Evolutionary conservation across 1,140 invertebrate genomes (phyloP).

Genomic region (Eriosoma lanigerum): DNA sequence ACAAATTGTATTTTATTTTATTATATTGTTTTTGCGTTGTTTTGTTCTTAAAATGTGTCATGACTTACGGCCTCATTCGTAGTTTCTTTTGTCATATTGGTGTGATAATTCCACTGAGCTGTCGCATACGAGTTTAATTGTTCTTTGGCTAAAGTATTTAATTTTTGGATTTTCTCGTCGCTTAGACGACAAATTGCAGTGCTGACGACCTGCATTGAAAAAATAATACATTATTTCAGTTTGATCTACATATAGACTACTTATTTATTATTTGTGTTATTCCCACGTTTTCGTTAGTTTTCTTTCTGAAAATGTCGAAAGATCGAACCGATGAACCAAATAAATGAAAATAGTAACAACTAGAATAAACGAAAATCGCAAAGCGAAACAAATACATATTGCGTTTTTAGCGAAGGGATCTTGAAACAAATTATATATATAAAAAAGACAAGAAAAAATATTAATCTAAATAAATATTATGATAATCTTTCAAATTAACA

Average conservation of each 20-base stretch:
- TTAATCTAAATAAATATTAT: too few species aligned
- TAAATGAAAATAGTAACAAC: background rate
- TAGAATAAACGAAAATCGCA: background rate
- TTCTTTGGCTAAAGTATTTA: background rate
- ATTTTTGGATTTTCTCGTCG: background rate
- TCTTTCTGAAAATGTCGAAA: background rate
- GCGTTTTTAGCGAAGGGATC: background rate
- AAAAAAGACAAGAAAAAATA: background rate
- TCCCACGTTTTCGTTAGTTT: background rate
- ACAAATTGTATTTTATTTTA: too few species aligned
- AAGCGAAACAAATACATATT: background rate
- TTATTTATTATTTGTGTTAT: background rate
- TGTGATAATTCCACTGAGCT: slow-evolving; percentile 34
- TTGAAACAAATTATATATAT: background rate
- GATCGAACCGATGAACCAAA: background rate
- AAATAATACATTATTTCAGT: background rate
- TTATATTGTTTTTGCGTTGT: too few species aligned
- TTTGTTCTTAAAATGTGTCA: too few species aligned
- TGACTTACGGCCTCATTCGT: slow-evolving; percentile 13
- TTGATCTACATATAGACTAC: background rate
- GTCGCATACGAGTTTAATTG: slow-evolving; percentile 1
- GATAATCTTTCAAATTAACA: too few species aligned
- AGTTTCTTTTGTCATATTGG: background rate
- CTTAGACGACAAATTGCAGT: background rate
- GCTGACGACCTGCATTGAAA: background rate